Evolutionary conservation across 2,113 vertebrate species (phyloP).

Genomic region (Corvus moneduloides): DNA sequence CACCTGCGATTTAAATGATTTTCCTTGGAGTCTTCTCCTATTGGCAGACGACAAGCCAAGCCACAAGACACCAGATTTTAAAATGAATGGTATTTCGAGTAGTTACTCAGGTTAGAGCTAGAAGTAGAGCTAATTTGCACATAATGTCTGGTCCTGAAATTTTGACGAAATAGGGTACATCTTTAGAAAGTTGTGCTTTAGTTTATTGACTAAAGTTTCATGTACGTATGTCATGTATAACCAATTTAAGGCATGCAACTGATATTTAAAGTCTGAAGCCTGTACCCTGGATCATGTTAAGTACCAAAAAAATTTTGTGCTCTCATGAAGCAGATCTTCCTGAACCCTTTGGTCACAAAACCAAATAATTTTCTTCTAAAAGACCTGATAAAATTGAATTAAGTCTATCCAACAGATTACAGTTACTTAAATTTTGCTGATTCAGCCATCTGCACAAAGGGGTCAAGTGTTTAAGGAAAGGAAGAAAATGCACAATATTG

Average conservation of each 20-base stretch:
- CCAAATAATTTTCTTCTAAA: background rate
- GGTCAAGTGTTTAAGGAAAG: background rate
- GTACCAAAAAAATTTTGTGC: background rate
- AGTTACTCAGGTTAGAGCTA: background rate
- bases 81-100: rapidly evolving
- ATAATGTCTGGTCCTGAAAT: background rate
- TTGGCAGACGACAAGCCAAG: background rate
- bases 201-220: background rate
- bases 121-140: background rate
- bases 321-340: background rate
- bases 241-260: background rate
- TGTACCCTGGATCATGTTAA: background rate
- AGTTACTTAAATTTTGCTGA: background rate
- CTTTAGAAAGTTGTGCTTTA: background rate
- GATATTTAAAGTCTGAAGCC: background rate
- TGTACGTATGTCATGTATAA: background rate
- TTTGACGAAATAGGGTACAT: background rate
- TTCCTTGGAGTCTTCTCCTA: background rate
- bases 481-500: background rate
- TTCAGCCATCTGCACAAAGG: background rate
- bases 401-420: background rate
- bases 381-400: background rate
- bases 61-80: background rate
- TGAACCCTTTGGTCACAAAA: background rate
- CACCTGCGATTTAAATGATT: background rate